Percentiles rank a stretch among this genome's conserved stretches.
These are phyloP conservation scores for Acrocyrtus sp. DNA, from an alignment of 2,888 invertebrate species.

Conservation along the genomic window DNA sequence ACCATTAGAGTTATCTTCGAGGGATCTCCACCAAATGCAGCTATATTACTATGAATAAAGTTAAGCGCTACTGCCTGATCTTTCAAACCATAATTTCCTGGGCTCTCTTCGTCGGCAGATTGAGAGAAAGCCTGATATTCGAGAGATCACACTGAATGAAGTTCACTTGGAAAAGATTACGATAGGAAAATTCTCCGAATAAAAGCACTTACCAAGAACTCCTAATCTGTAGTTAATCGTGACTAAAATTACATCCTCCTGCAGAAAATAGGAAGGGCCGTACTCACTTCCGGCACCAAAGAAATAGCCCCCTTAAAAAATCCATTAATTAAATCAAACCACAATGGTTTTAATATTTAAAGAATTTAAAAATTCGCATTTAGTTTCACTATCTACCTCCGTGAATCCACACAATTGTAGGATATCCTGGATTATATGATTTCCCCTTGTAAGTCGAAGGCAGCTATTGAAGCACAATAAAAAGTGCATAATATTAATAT, in stretches of 20 bases:
- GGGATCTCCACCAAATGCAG: slow-evolving; percentile 36
- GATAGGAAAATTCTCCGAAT: not conserved
- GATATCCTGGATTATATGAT: slow-evolving; percentile 23
- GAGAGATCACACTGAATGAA: no score
- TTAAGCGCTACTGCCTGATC: slow-evolving; percentile 33
- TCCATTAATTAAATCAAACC: not conserved
- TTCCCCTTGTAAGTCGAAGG: slow-evolving; percentile 13
- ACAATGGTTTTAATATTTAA: slow-evolving; percentile 1
- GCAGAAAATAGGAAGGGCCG: slow-evolving; percentile 37
- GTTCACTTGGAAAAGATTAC: not conserved
- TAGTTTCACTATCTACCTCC: slow-evolving; percentile 21
- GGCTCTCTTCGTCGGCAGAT: slow-evolving; percentile 29
- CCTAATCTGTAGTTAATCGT: slow-evolving; percentile 29
- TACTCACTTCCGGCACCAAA: slow-evolving; percentile 32
- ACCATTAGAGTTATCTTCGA: slow-evolving; percentile 21
- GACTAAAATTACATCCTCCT: slow-evolving; percentile 42
- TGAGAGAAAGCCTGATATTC: no score
- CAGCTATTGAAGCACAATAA: no score
- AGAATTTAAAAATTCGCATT: not conserved
- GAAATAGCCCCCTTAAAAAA: slow-evolving; percentile 32
- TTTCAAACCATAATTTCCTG: slow-evolving; percentile 49
- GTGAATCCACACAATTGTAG: slow-evolving; percentile 38
- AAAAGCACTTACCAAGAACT: slow-evolving; percentile 20
- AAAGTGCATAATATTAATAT: not conserved
- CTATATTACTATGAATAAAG: slow-evolving; percentile 32